These are phyloP conservation scores for Notothenia rossii DNA, from an alignment of 2,113 vertebrate species.

Conservation along the genomic window DNA sequence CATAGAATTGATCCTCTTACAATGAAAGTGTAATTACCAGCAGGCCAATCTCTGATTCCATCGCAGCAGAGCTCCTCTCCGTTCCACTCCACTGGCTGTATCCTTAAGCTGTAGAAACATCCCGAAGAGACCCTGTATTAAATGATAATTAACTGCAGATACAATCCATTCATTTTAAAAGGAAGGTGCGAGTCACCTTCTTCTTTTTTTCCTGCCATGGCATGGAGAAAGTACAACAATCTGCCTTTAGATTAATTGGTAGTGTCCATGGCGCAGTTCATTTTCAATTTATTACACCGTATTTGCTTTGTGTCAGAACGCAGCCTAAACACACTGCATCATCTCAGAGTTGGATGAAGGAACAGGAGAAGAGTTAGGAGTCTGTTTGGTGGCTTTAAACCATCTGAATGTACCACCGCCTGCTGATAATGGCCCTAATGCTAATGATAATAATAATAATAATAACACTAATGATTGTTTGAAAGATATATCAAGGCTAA, in stretches of 20 bases:
- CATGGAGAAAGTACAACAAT: constrained; percentile 67
- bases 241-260: constrained; percentile 79
- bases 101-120: constrained; percentile 74
- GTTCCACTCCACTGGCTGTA: constrained; percentile 60
- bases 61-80: constrained; percentile 48
- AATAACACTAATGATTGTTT: constrained; percentile 5
- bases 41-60: constrained; percentile 60
- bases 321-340: constrained; percentile 81
- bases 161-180: constrained; percentile 79
- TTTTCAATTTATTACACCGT: constrained; percentile 82
- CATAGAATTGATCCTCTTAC: constrained; percentile 74
- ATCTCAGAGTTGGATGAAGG: constrained; percentile 57
- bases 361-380: not conserved
- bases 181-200: constrained; percentile 62
- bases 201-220: constrained; percentile 38
- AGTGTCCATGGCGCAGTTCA: constrained; percentile 78
- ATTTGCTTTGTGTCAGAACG: constrained; percentile 83
- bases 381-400: constrained; percentile 15
- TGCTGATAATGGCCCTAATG: constrained; percentile 10
- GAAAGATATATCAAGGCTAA: constrained; percentile 1
- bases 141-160: constrained; percentile 81
- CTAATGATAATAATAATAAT: not conserved
- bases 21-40: constrained; percentile 72
- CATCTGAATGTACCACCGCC: constrained; percentile 5
- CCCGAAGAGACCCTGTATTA: constrained; percentile 74